These are phyloP conservation scores for Thaleichthys pacificus DNA, from an alignment of 2,797 vertebrate genomes.

Conservation along the genomic window DNA sequence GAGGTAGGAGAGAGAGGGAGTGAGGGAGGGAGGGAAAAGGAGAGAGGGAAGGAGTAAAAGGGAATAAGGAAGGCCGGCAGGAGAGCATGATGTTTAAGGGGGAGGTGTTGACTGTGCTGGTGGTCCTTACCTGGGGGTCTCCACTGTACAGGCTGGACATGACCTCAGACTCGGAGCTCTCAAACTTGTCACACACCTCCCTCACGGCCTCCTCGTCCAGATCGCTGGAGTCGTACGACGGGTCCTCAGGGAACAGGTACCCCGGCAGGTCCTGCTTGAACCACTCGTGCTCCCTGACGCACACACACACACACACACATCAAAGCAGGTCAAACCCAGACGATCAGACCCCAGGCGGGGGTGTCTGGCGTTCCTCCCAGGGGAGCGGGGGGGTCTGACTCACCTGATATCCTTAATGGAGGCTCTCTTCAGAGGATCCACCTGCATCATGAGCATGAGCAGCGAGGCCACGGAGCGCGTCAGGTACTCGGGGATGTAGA, in stretches of 20 bases:
- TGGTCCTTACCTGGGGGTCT: constrained; percentile 81
- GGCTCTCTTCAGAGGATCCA: constrained; percentile 95
- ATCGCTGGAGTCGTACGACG: constrained; percentile 89
- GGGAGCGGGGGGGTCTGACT: neutral
- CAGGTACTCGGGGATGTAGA: constrained; percentile 97
- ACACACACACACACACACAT: constrained; percentile 11
- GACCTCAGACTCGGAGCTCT: constrained; percentile 91
- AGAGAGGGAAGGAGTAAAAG: neutral
- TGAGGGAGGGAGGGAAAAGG: no score
- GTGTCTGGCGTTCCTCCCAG: no score
- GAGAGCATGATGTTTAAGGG: neutral
- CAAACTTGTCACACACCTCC: constrained; percentile 98
- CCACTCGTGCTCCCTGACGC: constrained; percentile 89
- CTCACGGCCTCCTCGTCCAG: constrained; percentile 93
- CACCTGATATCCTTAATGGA: constrained; percentile 98
- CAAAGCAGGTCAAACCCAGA: neutral
- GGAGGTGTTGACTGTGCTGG: no score
- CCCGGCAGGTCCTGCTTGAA: constrained; percentile 95
- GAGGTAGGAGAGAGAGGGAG: no score
- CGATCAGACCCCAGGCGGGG: no score
- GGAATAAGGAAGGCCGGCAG: neutral
- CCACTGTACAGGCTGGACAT: constrained; percentile 93
- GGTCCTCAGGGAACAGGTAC: constrained; percentile 97
- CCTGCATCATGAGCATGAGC: constrained; percentile 96
- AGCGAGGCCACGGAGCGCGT: constrained; percentile 90